phyloP scores from a whole-genome alignment of 2,797 vertebrate genomes.

The Urophycis tenuis region DNA sequence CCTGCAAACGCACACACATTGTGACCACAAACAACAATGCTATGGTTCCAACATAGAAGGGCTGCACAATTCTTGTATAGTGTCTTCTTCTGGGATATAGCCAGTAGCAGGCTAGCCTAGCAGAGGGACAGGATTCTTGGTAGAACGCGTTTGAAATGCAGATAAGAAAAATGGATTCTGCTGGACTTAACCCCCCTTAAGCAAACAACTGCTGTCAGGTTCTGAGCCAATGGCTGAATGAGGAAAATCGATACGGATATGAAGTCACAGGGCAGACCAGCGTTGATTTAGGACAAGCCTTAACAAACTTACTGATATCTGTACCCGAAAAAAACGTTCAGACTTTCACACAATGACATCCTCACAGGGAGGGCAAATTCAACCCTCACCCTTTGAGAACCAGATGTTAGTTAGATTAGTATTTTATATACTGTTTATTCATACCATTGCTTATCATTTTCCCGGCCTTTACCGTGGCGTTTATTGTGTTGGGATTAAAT shows the following conservation, averaged over 20 bases:
- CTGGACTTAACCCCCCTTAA: neutral
- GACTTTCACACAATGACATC: neutral
- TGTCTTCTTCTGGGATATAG: neutral
- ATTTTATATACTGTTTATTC: too few relatives aligned
- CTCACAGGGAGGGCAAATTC: neutral
- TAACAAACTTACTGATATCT: neutral
- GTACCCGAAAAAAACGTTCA: neutral
- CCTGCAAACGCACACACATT: conserved; percentile 17
- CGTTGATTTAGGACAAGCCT: neutral
- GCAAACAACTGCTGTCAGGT: neutral
- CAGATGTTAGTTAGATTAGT: too few relatives aligned
- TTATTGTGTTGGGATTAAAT: neutral
- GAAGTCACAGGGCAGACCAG: neutral
- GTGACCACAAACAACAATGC: neutral
- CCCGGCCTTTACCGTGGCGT: neutral
- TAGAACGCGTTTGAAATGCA: neutral
- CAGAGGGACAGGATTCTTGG: neutral
- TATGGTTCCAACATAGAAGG: too few relatives aligned
- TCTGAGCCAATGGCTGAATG: neutral
- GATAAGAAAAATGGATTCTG: neutral
- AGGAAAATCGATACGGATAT: neutral
- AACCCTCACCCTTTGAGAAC: neutral
- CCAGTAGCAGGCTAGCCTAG: neutral
- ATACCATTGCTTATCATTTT: neutral
- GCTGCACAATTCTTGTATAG: neutral